These are phyloP conservation scores for Maniola hyperantus DNA, from an alignment of 2,888 invertebrate species.

Conservation along the genomic window DNA sequence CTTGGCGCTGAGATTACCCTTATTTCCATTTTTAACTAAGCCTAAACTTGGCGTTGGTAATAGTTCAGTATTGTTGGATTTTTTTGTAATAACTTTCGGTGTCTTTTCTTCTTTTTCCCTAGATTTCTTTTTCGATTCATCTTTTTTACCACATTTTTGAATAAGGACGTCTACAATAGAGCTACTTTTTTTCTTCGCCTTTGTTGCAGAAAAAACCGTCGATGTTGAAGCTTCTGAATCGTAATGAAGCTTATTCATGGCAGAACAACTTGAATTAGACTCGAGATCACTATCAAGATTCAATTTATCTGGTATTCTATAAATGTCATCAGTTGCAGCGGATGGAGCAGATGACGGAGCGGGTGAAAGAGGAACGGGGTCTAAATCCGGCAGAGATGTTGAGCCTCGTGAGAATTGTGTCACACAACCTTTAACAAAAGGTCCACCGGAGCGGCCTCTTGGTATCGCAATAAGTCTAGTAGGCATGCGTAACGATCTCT, in stretches of 20 bases:
- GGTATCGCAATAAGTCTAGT: constrained; percentile 90
- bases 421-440: constrained; percentile 61
- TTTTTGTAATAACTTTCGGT: constrained; percentile 82
- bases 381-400: constrained; percentile 89
- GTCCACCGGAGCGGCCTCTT: constrained; percentile 84
- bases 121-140: constrained; percentile 78
- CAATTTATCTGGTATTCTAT: constrained; percentile 72
- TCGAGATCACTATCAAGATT: constrained; percentile 85
- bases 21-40: constrained; percentile 65
- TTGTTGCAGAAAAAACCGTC: constrained; percentile 84
- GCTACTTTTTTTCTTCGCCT: constrained; percentile 72
- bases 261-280: constrained; percentile 85
- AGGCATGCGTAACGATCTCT: constrained; percentile 91
- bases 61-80: constrained; percentile 79
- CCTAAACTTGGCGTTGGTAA: constrained; percentile 85
- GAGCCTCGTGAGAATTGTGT: constrained; percentile 84
- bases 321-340: constrained; percentile 82
- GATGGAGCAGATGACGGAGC: constrained; percentile 84
- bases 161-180: constrained; percentile 87
- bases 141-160: constrained; percentile 84
- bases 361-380: constrained; percentile 88
- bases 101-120: constrained; percentile 80
- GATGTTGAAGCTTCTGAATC: constrained; percentile 87
- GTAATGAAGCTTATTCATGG: constrained; percentile 80
- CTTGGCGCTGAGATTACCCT: constrained; percentile 67